Evolutionary conservation across 2,113 vertebrate species (phyloP).

Genomic region (Blennius ocellaris): DNA sequence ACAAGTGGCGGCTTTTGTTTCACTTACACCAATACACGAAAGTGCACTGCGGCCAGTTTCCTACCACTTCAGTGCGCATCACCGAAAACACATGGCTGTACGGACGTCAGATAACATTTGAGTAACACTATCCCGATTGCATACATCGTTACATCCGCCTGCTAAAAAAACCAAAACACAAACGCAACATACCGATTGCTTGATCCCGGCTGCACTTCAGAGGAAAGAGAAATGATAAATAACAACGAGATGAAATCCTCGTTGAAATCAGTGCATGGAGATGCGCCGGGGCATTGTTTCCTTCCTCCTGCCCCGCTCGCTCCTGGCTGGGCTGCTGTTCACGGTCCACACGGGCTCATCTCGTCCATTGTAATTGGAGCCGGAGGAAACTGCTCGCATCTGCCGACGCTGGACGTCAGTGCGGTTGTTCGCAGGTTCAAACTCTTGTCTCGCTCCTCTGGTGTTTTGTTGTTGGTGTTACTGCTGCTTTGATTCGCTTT

Average conservation of each 20-base stretch:
- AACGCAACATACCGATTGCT: conserved; percentile 60
- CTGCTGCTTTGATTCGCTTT: conserved; percentile 40
- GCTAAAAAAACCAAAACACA: conserved; percentile 4
- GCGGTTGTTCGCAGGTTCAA: conserved; percentile 47
- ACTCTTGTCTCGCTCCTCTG: conserved; percentile 46
- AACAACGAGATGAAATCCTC: conserved; percentile 21
- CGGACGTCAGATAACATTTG: conserved; percentile 9
- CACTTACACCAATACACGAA: neutral
- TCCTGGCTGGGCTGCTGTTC: conserved; percentile 38
- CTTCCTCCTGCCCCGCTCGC: conserved; percentile 13
- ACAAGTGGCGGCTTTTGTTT: no score
- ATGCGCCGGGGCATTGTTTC: conserved; percentile 31
- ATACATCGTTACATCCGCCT: neutral
- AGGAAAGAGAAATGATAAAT: no score
- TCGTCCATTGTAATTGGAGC: conserved; percentile 39
- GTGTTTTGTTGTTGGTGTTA: conserved; percentile 19
- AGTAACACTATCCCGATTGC: conserved; percentile 26
- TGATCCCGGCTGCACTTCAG: conserved; percentile 32
- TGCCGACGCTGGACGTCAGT: conserved; percentile 63
- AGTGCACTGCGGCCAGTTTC: neutral
- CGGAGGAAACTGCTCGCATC: conserved; percentile 50
- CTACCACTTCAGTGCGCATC: neutral
- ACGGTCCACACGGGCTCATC: conserved; percentile 53
- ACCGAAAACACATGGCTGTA: neutral
- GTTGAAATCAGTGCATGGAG: conserved; percentile 49